Conservation (phyloP, 2,888 invertebrate species). For the Erpobdella octoculata region DNA sequence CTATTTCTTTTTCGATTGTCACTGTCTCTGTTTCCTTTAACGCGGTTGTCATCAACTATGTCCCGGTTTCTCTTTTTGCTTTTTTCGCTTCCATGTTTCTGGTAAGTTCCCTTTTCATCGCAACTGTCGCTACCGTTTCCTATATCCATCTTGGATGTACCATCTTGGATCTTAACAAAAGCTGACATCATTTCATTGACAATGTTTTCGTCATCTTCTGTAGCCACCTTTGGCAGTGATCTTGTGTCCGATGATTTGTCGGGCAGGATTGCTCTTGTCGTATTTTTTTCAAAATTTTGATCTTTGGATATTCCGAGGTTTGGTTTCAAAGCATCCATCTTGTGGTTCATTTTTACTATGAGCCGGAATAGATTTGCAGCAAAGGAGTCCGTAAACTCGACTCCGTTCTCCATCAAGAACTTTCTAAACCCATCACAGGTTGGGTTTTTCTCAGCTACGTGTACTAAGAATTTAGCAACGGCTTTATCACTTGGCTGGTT, state of each 20-base stretch:
- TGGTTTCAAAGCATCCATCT: slow-evolving; percentile 34
- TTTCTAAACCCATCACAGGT: slow-evolving; percentile 80
- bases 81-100: too few relatives aligned
- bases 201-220: background rate
- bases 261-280: slow-evolving; percentile 50
- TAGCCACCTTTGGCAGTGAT: background rate
- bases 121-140: too few relatives aligned
- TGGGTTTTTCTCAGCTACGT: slow-evolving; percentile 77
- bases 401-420: slow-evolving; percentile 77
- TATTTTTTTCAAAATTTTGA: slow-evolving; percentile 39
- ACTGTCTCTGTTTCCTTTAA: background rate
- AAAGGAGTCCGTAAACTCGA: slow-evolving; percentile 68
- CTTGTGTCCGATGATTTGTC: too few relatives aligned
- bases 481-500: slow-evolving; percentile 96
- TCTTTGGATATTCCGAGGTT: slow-evolving; percentile 31
- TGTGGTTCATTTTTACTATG: slow-evolving; percentile 82
- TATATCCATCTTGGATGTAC: too few relatives aligned
- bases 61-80: too few relatives aligned
- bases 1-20: background rate
- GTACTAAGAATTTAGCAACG: slow-evolving; percentile 92
- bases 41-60: background rate
- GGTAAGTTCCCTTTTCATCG: too few relatives aligned
- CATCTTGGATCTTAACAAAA: too few relatives aligned
- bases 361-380: slow-evolving; percentile 83
- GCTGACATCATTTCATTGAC: too few relatives aligned